Conservation (phyloP, 2,797 vertebrate species). For the Sardinella longiceps region DNA sequence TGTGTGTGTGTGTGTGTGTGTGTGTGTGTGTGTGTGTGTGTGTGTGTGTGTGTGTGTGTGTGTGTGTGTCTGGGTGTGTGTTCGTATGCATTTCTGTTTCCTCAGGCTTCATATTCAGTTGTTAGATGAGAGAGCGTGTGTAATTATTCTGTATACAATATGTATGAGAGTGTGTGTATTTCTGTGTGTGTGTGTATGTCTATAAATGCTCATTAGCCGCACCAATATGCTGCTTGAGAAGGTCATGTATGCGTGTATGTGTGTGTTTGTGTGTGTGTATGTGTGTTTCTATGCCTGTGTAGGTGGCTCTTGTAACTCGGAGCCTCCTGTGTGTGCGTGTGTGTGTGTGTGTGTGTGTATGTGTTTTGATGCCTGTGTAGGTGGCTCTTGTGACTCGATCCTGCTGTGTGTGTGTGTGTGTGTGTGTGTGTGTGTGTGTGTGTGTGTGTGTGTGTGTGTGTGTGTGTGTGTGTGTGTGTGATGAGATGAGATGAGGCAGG, state of each 20-base stretch:
- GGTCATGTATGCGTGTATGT: not conserved
- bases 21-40: not conserved
- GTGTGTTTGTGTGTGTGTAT: not conserved
- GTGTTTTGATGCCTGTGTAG: no score
- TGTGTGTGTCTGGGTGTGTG: constrained; percentile 33
- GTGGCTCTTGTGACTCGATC: not conserved
- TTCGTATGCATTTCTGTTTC: constrained; percentile 37
- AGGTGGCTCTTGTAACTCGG: not conserved
- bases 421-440: not conserved
- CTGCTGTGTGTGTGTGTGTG: not conserved
- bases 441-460: constrained; percentile 1
- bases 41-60: not conserved
- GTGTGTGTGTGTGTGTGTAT: not conserved
- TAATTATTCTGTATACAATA: not conserved
- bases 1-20: not conserved
- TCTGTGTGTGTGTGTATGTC: not conserved
- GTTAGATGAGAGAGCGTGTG: constrained; percentile 39
- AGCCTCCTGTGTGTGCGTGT: not conserved
- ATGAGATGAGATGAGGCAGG: constrained; percentile 66
- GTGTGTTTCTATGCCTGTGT: not conserved
- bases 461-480: not conserved
- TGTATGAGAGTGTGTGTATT: constrained; percentile 1
- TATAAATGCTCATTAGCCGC: not conserved
- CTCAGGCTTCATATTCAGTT: not conserved
- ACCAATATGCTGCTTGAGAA: not conserved